Percentiles rank a stretch among this genome's conserved stretches.
Conservation (phyloP, 2,888 invertebrate genomes). For the Acronicta alni region DNA sequence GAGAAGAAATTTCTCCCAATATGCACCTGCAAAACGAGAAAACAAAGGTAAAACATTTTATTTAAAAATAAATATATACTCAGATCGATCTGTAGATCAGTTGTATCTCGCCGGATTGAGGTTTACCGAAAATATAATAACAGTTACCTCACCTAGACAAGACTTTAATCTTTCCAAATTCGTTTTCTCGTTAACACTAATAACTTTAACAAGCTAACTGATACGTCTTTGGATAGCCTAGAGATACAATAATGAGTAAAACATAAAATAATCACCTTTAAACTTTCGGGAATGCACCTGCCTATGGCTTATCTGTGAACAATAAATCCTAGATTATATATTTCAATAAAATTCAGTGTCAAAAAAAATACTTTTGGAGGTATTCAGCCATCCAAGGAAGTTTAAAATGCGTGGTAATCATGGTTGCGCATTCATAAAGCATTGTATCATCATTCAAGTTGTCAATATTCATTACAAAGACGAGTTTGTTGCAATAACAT, state of each 20-base stretch:
- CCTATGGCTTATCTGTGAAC: slow-evolving; percentile 26
- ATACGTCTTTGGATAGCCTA: slow-evolving; percentile 64
- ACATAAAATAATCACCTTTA: slow-evolving; percentile 38
- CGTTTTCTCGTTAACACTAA: slow-evolving; percentile 69
- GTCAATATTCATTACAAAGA: slow-evolving; percentile 1
- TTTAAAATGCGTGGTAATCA: slow-evolving; percentile 88
- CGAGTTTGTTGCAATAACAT: too few species aligned
- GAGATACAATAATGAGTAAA: not conserved
- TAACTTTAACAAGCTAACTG: slow-evolving; percentile 64
- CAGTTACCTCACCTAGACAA: slow-evolving; percentile 87
- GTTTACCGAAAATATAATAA: slow-evolving; percentile 75
- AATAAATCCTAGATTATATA: slow-evolving; percentile 13
- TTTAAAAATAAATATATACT: not conserved
- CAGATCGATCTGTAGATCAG: not conserved
- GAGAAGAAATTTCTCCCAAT: too few species aligned
- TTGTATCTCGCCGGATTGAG: slow-evolving; percentile 87
- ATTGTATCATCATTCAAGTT: slow-evolving; percentile 82
- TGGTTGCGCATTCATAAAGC: slow-evolving; percentile 87
- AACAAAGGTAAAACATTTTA: not conserved
- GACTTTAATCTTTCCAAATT: slow-evolving; percentile 77
- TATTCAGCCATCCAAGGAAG: slow-evolving; percentile 89
- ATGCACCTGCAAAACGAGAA: too few species aligned
- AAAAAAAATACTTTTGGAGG: not conserved
- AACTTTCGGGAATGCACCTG: not conserved
- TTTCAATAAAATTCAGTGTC: not conserved